Evolutionary conservation across 2,888 invertebrate species (phyloP), one percentile per base, ranked within the genome.

Genomic region (Mythimna ferrago): DNA sequence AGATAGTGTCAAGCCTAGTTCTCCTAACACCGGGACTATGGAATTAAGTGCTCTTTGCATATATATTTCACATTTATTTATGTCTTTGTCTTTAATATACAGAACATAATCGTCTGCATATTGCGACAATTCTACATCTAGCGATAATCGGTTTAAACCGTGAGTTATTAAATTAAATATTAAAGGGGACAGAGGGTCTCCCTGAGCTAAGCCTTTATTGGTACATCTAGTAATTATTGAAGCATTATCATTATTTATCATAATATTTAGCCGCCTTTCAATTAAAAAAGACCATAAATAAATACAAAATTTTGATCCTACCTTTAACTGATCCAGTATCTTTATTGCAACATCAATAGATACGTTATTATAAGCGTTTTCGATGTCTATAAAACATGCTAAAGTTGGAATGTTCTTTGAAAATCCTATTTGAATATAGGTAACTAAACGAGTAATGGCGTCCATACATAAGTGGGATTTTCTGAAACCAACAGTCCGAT

Each of bases 1-100:
- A 19, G 73, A 69, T 32, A 71, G 26, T n/a, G 44, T n/a, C 9
- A 66, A 60, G 3, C 66, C 71, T 0, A 71, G 38, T n/a, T 61
- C 35, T 48, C 11, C n/a, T 19, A 71, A 21, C 6, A 48, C 16
- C 14, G 19, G 2, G 6, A 54, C 44, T 26, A 48, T 48, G 11
- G 16, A 11, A 48, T 48, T 16, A 4, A 48, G 11, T 16, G 11
- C 11, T 48, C 16, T 48, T 16, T 16, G 11, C 16, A 11, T 48
- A 16, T 16, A 16, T 2, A 5, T 16, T 16, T 16, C 16, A 16
- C 48, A 38, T 38, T 7, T 38, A 38, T 38, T 38, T 38, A 38
- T 38, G 9, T 38, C 38, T 38, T 9, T 38, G 38, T 38, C 38
- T 38, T 38, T 38, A 9, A 38, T 38, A 38, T 38, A 38, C 7